Evolutionary conservation across 2,888 invertebrate genomes (phyloP).

Genomic region (Diarsia rubi): DNA sequence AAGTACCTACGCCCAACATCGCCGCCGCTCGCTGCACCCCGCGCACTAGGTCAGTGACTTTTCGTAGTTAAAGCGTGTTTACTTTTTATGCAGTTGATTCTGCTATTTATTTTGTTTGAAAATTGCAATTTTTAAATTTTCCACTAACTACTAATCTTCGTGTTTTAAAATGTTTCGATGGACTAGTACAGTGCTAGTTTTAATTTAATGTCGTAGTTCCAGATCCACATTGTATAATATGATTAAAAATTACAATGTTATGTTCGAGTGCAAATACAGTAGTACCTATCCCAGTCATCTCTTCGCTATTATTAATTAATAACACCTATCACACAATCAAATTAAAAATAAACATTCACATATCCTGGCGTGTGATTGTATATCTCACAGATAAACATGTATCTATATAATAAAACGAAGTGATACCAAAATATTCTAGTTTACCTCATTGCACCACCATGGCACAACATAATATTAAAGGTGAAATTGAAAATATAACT

Average conservation of each 20-base stretch:
- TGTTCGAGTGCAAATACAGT: neutral
- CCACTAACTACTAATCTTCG: too few relatives aligned
- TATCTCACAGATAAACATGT: conserved; percentile 27
- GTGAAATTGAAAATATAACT: conserved; percentile 65
- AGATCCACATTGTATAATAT: too few relatives aligned
- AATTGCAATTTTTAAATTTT: too few relatives aligned
- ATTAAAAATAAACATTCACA: conserved; percentile 5
- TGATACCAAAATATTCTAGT: neutral
- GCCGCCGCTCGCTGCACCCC: too few relatives aligned
- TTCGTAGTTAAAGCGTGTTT: too few relatives aligned
- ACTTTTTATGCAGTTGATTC: too few relatives aligned
- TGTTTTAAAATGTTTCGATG: too few relatives aligned
- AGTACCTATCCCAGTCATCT: neutral
- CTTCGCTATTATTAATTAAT: neutral
- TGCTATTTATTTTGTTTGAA: too few relatives aligned
- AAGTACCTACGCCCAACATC: too few relatives aligned
- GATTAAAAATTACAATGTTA: conserved; percentile 1
- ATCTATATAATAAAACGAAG: conserved; percentile 12
- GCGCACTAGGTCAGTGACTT: too few relatives aligned
- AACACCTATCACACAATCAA: neutral
- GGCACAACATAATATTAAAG: conserved; percentile 67
- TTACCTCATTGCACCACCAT: conserved; percentile 42
- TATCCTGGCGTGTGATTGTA: neutral
- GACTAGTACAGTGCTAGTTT: too few relatives aligned
- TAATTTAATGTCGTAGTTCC: too few relatives aligned